A percentile compares a stretch with the other conserved stretches of the same genome.
These are phyloP conservation scores for Popillia japonica DNA, from an alignment of 1,140 invertebrate species.

Conservation along the genomic window DNA sequence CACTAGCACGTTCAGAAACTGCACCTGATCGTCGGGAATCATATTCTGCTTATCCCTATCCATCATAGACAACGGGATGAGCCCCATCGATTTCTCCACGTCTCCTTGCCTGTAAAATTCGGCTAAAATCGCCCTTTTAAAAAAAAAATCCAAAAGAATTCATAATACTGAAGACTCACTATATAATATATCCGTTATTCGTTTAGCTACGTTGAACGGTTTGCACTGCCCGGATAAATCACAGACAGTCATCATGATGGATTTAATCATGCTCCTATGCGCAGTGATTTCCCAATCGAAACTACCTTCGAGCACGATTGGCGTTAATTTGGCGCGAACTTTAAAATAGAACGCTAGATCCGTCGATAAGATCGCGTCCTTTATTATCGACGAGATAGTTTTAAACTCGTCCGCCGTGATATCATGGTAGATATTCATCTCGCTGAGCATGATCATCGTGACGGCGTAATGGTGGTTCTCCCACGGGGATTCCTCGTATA, in stretches of 20 bases:
- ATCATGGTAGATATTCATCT: constrained; percentile 45
- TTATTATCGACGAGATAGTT: constrained; percentile 60
- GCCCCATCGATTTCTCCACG: constrained; percentile 64
- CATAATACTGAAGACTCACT: constrained; percentile 54
- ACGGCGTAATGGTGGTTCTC: constrained; percentile 68
- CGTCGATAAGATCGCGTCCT: constrained; percentile 65
- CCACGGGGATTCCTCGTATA: constrained; percentile 65
- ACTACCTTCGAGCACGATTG: constrained; percentile 54
- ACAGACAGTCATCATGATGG: constrained; percentile 67
- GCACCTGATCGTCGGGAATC: constrained; percentile 67
- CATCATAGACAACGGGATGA: constrained; percentile 66
- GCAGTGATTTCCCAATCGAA: constrained; percentile 61
- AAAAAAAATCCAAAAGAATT: neutral
- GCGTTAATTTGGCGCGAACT: constrained; percentile 61
- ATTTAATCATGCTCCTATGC: constrained; percentile 63
- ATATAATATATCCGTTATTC: constrained; percentile 63
- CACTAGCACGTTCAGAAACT: constrained; percentile 66
- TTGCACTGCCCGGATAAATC: constrained; percentile 67
- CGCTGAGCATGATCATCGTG: constrained; percentile 63
- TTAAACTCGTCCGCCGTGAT: constrained; percentile 43
- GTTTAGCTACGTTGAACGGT: constrained; percentile 64
- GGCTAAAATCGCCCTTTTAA: constrained; percentile 45
- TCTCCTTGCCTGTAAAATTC: constrained; percentile 63
- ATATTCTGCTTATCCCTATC: constrained; percentile 63
- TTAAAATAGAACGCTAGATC: constrained; percentile 66